Conservation (phyloP, 2,888 invertebrate species). For the Glyphotaelius pellucidus region DNA sequence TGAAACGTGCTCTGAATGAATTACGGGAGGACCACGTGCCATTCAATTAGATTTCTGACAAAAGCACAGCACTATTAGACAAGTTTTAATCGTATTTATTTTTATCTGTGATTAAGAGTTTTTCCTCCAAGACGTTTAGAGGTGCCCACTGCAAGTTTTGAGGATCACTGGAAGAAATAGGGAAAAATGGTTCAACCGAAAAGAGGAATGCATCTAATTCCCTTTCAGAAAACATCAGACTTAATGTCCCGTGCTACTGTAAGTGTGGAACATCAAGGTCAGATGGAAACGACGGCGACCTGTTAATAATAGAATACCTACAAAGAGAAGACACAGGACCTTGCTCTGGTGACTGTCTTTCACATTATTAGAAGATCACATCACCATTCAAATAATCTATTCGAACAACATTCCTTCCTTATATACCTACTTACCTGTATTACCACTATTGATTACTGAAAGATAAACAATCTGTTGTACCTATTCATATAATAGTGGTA, state of each 20-base stretch:
- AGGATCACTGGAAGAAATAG: background rate
- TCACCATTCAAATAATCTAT: background rate
- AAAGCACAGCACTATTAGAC: background rate
- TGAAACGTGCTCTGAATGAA: background rate
- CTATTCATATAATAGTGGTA: background rate
- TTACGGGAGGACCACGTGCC: background rate
- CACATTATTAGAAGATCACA: background rate
- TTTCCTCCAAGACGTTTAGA: background rate
- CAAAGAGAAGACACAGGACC: background rate
- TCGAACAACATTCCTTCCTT: background rate
- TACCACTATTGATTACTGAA: background rate
- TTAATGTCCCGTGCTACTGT: background rate
- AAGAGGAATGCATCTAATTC: background rate
- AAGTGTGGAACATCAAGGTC: background rate
- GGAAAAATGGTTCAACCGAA: background rate
- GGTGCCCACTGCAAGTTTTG: background rate
- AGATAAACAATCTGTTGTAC: background rate
- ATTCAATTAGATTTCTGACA: background rate
- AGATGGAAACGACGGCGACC: background rate
- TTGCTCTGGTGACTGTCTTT: background rate
- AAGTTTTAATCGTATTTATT: background rate
- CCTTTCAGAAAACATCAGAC: background rate
- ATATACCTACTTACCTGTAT: background rate
- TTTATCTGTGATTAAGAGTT: background rate
- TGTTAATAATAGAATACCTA: background rate